phyloP scores from a whole-genome alignment of 2,888 invertebrate genomes.

The Dasysyrphus albostriatus region DNA sequence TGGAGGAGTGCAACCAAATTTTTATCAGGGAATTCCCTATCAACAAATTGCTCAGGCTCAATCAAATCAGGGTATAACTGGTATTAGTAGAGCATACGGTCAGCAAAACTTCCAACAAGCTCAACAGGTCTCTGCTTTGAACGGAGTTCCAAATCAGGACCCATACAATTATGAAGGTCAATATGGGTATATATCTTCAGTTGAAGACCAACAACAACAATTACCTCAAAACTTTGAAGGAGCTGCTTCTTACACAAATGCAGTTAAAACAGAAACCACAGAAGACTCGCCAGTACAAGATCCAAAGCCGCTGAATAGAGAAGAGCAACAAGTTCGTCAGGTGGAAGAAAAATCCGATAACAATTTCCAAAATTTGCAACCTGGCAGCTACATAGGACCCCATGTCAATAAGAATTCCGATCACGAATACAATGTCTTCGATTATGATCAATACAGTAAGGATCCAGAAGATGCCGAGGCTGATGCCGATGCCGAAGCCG shows the following conservation, averaged over 20 bases:
- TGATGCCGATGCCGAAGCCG: constrained; percentile 57
- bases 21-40: constrained; percentile 16
- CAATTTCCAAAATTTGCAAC: constrained; percentile 77
- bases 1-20: constrained; percentile 29
- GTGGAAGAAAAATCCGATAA: constrained; percentile 78
- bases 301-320: constrained; percentile 78
- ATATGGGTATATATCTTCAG: constrained; percentile 1
- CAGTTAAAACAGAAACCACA: constrained; percentile 72
- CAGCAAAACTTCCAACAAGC: background rate
- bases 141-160: background rate
- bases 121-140: background rate
- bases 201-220: constrained; percentile 18
- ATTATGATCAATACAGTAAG: constrained; percentile 81
- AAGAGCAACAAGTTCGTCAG: constrained; percentile 79
- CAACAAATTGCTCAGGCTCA: constrained; percentile 45
- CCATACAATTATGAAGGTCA: constrained; percentile 39
- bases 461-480: constrained; percentile 78
- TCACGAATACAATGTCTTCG: constrained; percentile 81
- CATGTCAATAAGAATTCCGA: constrained; percentile 75
- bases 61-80: constrained; percentile 14
- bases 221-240: constrained; percentile 27
- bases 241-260: background rate
- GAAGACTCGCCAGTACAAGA: constrained; percentile 77
- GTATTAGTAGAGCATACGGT: background rate
- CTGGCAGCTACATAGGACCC: constrained; percentile 75